Evolutionary conservation across 2,888 invertebrate species (phyloP).

Genomic region (Coenonympha arcania): DNA sequence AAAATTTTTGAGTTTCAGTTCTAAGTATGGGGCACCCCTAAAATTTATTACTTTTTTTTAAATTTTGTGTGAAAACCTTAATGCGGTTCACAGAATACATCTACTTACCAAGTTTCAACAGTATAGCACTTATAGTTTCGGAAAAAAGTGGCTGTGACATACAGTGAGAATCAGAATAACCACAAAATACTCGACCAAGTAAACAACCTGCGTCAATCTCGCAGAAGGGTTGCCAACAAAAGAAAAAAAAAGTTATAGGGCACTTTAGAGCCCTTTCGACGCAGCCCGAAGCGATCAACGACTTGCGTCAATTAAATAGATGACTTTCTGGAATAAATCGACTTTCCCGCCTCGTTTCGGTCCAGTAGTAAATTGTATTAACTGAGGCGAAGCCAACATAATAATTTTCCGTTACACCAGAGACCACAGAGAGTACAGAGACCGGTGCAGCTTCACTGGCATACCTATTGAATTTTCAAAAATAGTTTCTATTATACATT

Average conservation of each 20-base stretch:
- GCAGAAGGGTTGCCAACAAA: constrained; percentile 30
- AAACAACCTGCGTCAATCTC: constrained; percentile 17
- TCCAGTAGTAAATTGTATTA: constrained; percentile 9
- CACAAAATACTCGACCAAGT: constrained; percentile 15
- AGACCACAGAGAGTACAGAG: no score
- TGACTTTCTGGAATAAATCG: constrained; percentile 40
- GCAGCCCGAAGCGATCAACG: constrained; percentile 35
- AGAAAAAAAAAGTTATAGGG: constrained; percentile 35
- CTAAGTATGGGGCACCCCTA: no score
- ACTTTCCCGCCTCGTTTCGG: constrained; percentile 3
- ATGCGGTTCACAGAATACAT: no score
- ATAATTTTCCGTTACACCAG: not conserved
- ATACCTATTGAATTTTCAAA: not conserved
- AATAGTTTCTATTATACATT: no score
- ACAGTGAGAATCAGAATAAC: no score
- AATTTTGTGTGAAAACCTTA: no score
- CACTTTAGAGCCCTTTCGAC: constrained; percentile 29
- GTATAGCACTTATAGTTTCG: no score
- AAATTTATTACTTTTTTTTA: no score
- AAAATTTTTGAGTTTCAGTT: no score
- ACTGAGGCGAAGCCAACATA: not conserved
- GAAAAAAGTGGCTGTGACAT: no score
- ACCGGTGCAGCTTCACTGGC: no score
- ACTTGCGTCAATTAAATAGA: constrained; percentile 49
- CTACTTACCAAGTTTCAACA: no score